A percentile compares a stretch with the other conserved stretches of the same genome.
Evolutionary conservation across 2,113 vertebrate species (phyloP).

Genomic region (Otocyon megalotis): DNA sequence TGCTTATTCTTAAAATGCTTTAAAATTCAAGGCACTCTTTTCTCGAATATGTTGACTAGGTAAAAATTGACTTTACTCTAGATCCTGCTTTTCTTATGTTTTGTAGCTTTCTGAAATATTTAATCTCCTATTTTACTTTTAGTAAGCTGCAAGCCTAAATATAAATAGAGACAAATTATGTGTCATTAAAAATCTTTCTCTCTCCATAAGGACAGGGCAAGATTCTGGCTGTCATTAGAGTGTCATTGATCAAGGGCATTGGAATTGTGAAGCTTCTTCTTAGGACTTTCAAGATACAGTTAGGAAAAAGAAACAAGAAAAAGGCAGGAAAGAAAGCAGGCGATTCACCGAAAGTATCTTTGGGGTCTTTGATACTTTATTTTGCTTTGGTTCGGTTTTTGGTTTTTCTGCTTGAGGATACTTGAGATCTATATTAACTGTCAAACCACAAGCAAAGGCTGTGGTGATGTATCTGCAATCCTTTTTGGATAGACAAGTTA

Average conservation of each 20-base stretch:
- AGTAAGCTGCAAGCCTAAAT: background rate
- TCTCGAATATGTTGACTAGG: too few relatives aligned
- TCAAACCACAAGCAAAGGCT: rapidly evolving
- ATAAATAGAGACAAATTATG: background rate
- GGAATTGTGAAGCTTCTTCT: background rate
- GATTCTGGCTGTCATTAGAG: background rate
- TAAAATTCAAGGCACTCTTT: background rate
- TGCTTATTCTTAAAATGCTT: background rate
- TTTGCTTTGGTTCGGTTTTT: background rate
- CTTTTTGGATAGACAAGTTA: rapidly evolving
- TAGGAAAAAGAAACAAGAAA: background rate
- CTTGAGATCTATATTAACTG: background rate
- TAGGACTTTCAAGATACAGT: background rate
- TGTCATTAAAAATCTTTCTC: background rate
- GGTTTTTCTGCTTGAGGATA: background rate
- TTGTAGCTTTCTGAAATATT: background rate
- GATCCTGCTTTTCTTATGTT: background rate
- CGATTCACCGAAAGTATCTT: background rate
- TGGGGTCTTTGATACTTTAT: background rate
- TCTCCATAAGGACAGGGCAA: background rate
- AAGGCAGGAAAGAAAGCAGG: background rate
- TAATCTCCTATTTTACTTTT: background rate
- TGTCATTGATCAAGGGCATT: background rate
- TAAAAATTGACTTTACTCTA: background rate
- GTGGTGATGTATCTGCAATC: rapidly evolving